Evolutionary conservation across 2,113 vertebrate genomes (phyloP).

Genomic region (Eurypyga helias): DNA sequence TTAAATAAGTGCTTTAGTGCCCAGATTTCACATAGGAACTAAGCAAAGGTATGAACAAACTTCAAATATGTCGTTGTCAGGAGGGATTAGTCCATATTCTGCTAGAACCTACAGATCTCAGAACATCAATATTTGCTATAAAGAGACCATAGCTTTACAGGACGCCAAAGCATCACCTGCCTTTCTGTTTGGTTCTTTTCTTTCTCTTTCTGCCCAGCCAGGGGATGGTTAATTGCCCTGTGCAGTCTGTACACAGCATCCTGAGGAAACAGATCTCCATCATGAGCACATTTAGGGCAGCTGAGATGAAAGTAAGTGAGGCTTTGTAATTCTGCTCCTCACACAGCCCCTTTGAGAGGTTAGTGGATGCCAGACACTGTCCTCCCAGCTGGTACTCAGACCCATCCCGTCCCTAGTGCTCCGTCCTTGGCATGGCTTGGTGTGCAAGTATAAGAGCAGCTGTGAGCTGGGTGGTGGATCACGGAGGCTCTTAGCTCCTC

Average conservation of each 20-base stretch:
- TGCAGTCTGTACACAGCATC: background rate
- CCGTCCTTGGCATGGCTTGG: background rate
- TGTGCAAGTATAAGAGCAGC: fast-evolving
- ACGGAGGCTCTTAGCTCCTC: background rate
- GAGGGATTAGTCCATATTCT: background rate
- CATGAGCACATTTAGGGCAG: background rate
- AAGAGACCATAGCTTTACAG: background rate
- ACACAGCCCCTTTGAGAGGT: background rate
- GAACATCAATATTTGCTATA: background rate
- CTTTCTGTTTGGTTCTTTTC: background rate
- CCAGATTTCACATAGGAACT: background rate
- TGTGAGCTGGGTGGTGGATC: background rate
- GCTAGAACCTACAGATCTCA: background rate
- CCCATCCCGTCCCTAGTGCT: background rate
- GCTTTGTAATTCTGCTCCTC: background rate
- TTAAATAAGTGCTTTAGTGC: background rate
- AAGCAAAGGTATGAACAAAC: background rate
- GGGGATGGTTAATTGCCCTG: fast-evolving
- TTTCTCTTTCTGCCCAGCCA: background rate
- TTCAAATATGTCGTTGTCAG: background rate
- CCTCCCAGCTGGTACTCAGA: background rate
- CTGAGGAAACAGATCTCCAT: background rate
- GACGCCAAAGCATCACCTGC: background rate
- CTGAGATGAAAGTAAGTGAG: background rate
- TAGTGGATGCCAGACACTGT: background rate